phyloP scores from a whole-genome alignment of 1,140 invertebrate genomes.

The Panulirus ornatus region DNA sequence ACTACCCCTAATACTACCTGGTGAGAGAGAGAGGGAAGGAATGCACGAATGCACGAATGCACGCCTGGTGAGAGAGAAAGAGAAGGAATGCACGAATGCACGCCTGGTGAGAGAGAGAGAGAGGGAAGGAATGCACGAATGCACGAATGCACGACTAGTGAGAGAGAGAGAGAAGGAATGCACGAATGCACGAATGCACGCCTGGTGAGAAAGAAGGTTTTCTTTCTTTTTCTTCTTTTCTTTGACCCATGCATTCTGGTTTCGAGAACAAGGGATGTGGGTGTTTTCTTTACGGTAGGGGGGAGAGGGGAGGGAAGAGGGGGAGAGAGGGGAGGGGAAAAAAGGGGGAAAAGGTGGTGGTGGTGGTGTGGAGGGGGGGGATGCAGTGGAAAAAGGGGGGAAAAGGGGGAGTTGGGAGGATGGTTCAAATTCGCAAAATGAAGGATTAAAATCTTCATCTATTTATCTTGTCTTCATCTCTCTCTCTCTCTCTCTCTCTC shows the following conservation, averaged over 20 bases:
- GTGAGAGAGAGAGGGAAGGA: neutral
- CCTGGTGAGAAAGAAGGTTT: no score
- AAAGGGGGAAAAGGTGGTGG: neutral
- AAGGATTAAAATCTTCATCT: no score
- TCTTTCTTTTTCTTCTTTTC: no score
- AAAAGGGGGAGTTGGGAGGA: neutral
- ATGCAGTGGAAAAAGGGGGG: neutral
- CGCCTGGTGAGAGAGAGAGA: neutral
- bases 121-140: neutral
- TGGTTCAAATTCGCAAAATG: neutral
- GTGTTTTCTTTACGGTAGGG: no score
- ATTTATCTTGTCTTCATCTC: neutral
- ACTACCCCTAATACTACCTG: neutral
- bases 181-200: no score
- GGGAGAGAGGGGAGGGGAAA: neutral
- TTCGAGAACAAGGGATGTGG: no score
- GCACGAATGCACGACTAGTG: neutral
- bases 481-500: slow-evolving; percentile 28
- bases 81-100: neutral
- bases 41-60: neutral
- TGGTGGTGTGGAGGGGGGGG: neutral
- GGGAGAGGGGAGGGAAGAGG: neutral
- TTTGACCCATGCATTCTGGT: no score
- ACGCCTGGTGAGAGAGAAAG: neutral
- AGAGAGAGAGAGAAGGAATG: neutral